Conservation (phyloP, 2,888 invertebrate species). For the Nymphalis urticae region DNA sequence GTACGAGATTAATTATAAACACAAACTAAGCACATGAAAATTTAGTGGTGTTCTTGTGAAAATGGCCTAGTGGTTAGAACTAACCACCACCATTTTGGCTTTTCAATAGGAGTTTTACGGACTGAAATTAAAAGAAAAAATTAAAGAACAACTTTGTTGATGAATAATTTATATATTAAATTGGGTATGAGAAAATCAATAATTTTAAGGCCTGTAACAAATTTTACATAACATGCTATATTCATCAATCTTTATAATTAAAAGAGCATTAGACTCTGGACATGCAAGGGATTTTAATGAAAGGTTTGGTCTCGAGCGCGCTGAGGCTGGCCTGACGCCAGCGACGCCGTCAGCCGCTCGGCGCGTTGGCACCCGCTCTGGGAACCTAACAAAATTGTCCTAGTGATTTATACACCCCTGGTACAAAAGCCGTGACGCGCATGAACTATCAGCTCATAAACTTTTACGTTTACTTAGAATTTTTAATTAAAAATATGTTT, state of each 20-base stretch:
- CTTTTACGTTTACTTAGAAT: neutral
- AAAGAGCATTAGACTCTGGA: neutral
- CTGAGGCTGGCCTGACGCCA: constrained; percentile 37
- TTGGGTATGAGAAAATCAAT: neutral
- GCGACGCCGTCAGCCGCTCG: constrained; percentile 31
- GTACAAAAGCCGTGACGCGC: constrained; percentile 1
- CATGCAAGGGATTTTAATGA: constrained; percentile 1
- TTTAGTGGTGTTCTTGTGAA: too few species aligned
- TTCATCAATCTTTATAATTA: constrained; percentile 4
- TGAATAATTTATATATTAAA: too few species aligned
- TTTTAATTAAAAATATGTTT: constrained; percentile 7
- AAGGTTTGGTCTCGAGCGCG: constrained; percentile 1
- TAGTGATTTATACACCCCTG: neutral
- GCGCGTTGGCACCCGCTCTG: constrained; percentile 7
- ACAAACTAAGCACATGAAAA: too few species aligned
- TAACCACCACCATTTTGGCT: too few species aligned
- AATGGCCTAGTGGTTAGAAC: too few species aligned
- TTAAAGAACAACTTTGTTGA: too few species aligned
- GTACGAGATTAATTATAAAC: too few species aligned
- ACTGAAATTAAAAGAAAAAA: too few species aligned
- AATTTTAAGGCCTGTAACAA: neutral
- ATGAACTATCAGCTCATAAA: constrained; percentile 2
- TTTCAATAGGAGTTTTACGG: too few species aligned
- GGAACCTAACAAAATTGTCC: constrained; percentile 8
- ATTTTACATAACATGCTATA: neutral